Evolutionary conservation across 2,888 invertebrate genomes (phyloP).

Genomic region (Spodoptera picta): DNA sequence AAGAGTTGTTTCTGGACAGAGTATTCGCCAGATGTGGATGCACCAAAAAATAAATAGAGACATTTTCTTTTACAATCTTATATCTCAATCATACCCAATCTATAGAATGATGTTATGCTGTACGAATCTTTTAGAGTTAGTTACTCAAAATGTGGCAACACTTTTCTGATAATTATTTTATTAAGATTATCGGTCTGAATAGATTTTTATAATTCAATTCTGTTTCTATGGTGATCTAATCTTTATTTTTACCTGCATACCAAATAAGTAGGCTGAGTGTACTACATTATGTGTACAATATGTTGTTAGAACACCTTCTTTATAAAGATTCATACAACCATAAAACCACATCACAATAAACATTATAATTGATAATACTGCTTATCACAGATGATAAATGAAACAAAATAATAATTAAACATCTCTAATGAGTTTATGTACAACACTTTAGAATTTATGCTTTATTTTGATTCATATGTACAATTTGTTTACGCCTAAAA

Average conservation of each 20-base stretch:
- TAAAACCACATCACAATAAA: slow-evolving; percentile 50
- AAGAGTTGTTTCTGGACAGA: too few relatives aligned
- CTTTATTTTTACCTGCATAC: too few relatives aligned
- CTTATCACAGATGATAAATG: slow-evolving; percentile 78
- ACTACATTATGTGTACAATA: too few relatives aligned
- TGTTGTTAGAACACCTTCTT: neutral
- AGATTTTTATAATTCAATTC: too few relatives aligned
- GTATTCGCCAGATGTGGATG: too few relatives aligned
- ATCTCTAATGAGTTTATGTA: slow-evolving; percentile 76
- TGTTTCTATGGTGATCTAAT: too few relatives aligned
- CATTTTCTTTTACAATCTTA: slow-evolving; percentile 17
- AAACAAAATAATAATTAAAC: slow-evolving; percentile 65
- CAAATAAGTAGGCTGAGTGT: neutral
- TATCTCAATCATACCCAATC: slow-evolving; percentile 38
- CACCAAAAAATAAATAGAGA: slow-evolving; percentile 19
- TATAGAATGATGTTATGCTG: slow-evolving; percentile 25
- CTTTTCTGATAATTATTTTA: too few relatives aligned
- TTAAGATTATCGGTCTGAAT: too few relatives aligned
- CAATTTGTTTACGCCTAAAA: slow-evolving; percentile 67
- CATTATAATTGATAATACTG: slow-evolving; percentile 67
- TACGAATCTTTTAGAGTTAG: slow-evolving; percentile 25
- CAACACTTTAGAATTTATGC: slow-evolving; percentile 87
- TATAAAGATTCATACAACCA: slow-evolving; percentile 40
- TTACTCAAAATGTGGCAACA: too few relatives aligned
- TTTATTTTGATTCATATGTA: slow-evolving; percentile 79